Conservation (phyloP, 1,140 invertebrate species). For the Papilio aristodemus region DNA sequence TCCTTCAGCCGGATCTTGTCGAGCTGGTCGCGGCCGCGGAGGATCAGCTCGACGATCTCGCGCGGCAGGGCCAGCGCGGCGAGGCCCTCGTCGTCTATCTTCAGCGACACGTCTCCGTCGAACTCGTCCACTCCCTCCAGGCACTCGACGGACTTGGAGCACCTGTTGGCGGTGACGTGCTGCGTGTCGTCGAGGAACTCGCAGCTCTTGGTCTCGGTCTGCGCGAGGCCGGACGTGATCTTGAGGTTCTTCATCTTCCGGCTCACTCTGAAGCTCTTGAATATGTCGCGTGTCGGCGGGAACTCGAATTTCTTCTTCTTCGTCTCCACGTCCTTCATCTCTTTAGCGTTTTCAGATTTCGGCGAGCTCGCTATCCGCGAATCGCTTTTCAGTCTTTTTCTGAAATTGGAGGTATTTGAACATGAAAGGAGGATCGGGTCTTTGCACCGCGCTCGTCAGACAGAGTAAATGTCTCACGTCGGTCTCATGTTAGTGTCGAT, state of each 20-base stretch:
- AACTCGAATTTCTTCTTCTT: conserved; percentile 74
- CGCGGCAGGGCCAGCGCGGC: conserved; percentile 51
- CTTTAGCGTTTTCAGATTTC: conserved; percentile 61
- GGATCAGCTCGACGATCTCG: conserved; percentile 57
- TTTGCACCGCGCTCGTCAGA: too few species aligned
- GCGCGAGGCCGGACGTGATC: conserved; percentile 47
- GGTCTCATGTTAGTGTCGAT: too few species aligned
- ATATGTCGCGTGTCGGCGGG: conserved; percentile 70
- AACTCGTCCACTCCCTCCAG: conserved; percentile 54
- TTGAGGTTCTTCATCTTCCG: conserved; percentile 67
- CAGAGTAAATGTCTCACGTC: too few species aligned
- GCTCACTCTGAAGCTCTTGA: conserved; percentile 72
- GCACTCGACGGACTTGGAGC: conserved; percentile 68
- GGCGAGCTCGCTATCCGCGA: conserved; percentile 61
- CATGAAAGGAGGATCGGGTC: neutral
- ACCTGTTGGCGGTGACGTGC: conserved; percentile 50
- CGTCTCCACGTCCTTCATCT: conserved; percentile 64
- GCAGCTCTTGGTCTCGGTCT: conserved; percentile 68
- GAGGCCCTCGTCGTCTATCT: conserved; percentile 46
- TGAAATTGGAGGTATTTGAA: conserved; percentile 34
- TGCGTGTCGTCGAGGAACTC: conserved; percentile 66
- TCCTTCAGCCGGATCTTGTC: conserved; percentile 50
- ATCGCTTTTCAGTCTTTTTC: conserved; percentile 75
- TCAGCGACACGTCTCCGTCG: conserved; percentile 48
- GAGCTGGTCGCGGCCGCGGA: conserved; percentile 49